These are phyloP conservation scores for Sphinx pinastri DNA, from an alignment of 2,888 invertebrate species.

Conservation along the genomic window DNA sequence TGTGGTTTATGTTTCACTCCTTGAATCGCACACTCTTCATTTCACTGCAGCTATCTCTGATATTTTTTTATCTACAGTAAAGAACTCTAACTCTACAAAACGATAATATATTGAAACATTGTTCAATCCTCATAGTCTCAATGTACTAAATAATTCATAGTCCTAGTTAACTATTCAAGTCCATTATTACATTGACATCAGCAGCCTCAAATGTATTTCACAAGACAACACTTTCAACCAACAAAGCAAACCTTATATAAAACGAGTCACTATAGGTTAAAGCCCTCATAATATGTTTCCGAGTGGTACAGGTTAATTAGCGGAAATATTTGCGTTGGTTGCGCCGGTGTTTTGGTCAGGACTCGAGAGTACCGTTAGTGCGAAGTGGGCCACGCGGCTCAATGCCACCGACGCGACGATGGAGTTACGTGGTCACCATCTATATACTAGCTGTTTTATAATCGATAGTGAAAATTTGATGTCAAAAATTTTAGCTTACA, in stretches of 20 bases:
- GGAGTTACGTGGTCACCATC: conserved; percentile 41
- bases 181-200: background rate
- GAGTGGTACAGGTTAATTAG: conserved; percentile 64
- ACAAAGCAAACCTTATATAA: background rate
- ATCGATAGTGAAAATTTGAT: conserved; percentile 26
- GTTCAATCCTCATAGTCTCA: too few species aligned
- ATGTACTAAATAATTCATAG: background rate
- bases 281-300: conserved; percentile 56
- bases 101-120: too few species aligned
- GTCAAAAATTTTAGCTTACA: background rate
- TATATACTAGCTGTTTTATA: conserved; percentile 13
- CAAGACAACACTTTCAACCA: background rate
- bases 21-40: too few species aligned
- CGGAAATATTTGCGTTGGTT: conserved; percentile 57
- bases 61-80: too few species aligned
- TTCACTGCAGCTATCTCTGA: too few species aligned
- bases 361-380: conserved; percentile 61
- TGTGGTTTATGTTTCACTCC: too few species aligned
- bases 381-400: conserved; percentile 60
- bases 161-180: background rate
- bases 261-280: conserved; percentile 51
- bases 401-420: conserved; percentile 43
- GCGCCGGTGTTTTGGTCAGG: conserved; percentile 63
- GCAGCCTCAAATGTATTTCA: background rate
- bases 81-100: too few species aligned